These are phyloP conservation scores for Lates calcarifer DNA, from an alignment of 2,113 vertebrate genomes.

Conservation along the genomic window DNA sequence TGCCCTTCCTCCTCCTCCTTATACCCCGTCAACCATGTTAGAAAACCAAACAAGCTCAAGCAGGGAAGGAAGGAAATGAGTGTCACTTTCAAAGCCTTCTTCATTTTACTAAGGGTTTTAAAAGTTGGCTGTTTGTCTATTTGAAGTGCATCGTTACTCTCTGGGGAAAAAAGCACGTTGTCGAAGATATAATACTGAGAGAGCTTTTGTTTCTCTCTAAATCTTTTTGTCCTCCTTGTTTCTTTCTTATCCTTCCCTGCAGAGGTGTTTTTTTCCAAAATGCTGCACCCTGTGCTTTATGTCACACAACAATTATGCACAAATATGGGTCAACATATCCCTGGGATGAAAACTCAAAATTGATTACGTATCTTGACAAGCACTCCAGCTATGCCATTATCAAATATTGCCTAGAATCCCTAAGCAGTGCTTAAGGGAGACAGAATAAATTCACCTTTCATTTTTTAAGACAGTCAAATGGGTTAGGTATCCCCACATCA, in stretches of 20 bases:
- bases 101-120: constrained; percentile 24
- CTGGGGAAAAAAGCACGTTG: constrained; percentile 1
- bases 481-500: constrained; percentile 58
- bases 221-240: constrained; percentile 18
- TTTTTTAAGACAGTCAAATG: constrained; percentile 57
- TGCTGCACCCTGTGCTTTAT: constrained; percentile 22
- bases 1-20: constrained; percentile 68
- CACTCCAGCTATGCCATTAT: constrained; percentile 57
- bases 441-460: constrained; percentile 58
- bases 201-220: constrained; percentile 19
- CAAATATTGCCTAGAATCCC: constrained; percentile 62
- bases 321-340: constrained; percentile 65
- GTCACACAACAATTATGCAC: constrained; percentile 46
- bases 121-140: constrained; percentile 34
- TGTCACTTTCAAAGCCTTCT: constrained; percentile 22
- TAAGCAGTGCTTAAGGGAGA: constrained; percentile 44
- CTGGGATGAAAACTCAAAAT: constrained; percentile 49
- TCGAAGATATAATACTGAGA: constrained; percentile 2
- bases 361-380: constrained; percentile 62
- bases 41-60: constrained; percentile 49
- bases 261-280: constrained; percentile 24
- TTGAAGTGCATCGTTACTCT: constrained; percentile 22
- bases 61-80: constrained; percentile 8
- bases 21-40: constrained; percentile 52
- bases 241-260: constrained; percentile 24